Base-by-base conservation (phyloP, 2,797 vertebrate genomes). In the Thripadectes ignobilis region DNA sequence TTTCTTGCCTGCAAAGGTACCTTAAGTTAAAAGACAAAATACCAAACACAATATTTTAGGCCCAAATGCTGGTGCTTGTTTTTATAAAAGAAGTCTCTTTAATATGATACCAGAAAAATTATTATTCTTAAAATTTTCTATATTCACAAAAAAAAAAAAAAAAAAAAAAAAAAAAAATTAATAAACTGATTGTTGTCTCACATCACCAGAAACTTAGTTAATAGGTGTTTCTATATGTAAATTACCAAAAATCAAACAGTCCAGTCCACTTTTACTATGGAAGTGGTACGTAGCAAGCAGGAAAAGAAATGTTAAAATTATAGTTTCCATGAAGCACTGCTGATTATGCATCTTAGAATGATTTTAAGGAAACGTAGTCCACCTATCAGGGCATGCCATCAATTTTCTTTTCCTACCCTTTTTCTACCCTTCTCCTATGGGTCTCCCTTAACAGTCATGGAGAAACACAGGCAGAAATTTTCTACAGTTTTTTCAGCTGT, bases 1-100 rank as follows among this genome's bases (percentile, higher is more conserved):
- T 96, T 81, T 96, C 78, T 88, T 91, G 27, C 69, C 34, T 85
- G 57, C 39, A 93, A 81, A 52, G 34, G 15, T 85, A 85, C 81
- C 45, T 86, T 93, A 91, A 84, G 75, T 83, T 78, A 67, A 78
- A 77, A 89, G 34, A 89, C 45, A 93, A 96, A 85, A 85, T 63
- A 65, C 15, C 41, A 77, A 93, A 93, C 36, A 36, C 18, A 73
- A 46, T 46, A 57, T 23, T 80, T 83, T 19, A 83, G 49, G 15
- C 17, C 54, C 41, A 84, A 54, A 79, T 71, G 41, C 38, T 78
- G 49, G 12, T 30, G 18, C 58, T 38, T 32, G 5, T 27, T 83
- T 91, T 81, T 32, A 48, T 61, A 30, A 80, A 90, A 69, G 7
- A 59, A 89, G 9, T 43, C 15, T 66, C 61, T 54, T 36, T 89